These are phyloP conservation scores for Agrilus mali DNA, from an alignment of 2,888 invertebrate genomes.

Conservation along the genomic window DNA sequence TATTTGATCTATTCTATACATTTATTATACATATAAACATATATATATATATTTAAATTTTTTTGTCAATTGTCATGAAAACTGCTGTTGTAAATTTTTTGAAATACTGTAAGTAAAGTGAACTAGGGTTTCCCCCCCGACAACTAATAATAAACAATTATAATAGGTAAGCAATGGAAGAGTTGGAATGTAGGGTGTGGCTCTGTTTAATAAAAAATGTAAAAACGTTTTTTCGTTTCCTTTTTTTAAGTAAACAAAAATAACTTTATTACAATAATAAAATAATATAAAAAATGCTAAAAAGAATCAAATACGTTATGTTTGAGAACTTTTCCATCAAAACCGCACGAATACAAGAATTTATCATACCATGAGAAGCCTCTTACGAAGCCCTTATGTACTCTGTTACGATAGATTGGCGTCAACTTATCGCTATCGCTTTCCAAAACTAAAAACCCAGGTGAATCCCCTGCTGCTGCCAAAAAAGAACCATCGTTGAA, in stretches of 20 bases:
- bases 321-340: conserved; percentile 38
- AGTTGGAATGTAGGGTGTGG: conserved; percentile 28
- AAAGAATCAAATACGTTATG: not conserved
- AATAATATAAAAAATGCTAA: not conserved
- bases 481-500: conserved; percentile 32
- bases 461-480: conserved; percentile 38
- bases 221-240: conserved; percentile 8
- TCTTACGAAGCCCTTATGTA: conserved; percentile 41
- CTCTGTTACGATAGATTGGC: conserved; percentile 31
- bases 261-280: too few species aligned
- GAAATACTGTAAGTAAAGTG: too few species aligned
- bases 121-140: too few species aligned
- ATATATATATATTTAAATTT: too few species aligned
- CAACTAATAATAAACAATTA: too few species aligned
- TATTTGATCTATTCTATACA: too few species aligned
- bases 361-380: conserved; percentile 42
- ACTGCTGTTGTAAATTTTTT: too few species aligned
- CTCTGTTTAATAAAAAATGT: conserved; percentile 26
- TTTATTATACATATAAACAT: too few species aligned
- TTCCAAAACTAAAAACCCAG: conserved; percentile 34
- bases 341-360: conserved; percentile 43
- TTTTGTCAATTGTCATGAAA: too few species aligned
- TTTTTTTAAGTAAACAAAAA: conserved; percentile 3
- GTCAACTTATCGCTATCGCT: conserved; percentile 24
- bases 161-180: conserved; percentile 1